phyloP scores from a whole-genome alignment of 2,888 invertebrate genomes.

The Ganaspis brasiliensis region DNA sequence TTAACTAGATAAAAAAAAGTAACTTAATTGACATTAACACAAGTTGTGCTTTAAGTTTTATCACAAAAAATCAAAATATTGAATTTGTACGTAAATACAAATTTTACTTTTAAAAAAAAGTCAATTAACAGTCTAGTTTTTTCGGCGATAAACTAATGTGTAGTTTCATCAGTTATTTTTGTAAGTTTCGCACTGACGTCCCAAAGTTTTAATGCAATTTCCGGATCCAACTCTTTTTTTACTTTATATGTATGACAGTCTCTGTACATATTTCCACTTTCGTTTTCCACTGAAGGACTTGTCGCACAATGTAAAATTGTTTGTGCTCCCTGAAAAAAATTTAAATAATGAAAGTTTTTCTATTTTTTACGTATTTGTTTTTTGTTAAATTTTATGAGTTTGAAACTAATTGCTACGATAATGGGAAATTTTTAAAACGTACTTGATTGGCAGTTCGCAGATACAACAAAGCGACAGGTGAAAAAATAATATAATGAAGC shows the following conservation, averaged over 20 bases:
- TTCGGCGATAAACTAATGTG: conserved; percentile 5
- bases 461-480: conserved; percentile 87
- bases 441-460: conserved; percentile 89
- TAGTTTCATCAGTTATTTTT: conserved; percentile 9
- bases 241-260: conserved; percentile 87
- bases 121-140: conserved; percentile 24
- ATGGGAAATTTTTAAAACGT: conserved; percentile 62
- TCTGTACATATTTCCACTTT: conserved; percentile 88
- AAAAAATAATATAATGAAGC: conserved; percentile 88
- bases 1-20: neutral
- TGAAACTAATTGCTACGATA: too few relatives aligned
- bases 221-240: conserved; percentile 84
- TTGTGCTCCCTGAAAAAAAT: conserved; percentile 87
- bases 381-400: neutral
- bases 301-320: conserved; percentile 90
- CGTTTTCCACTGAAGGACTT: conserved; percentile 83
- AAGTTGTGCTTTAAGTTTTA: neutral
- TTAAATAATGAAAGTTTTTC: conserved; percentile 47
- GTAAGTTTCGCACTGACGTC: conserved; percentile 84
- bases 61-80: neutral
- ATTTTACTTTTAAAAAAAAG: neutral
- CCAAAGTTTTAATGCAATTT: conserved; percentile 87
- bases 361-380: too few relatives aligned
- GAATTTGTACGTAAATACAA: neutral
- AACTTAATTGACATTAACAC: neutral